Evolutionary conservation across 2,797 vertebrate genomes (phyloP).

Genomic region (Antennarius maculatus): DNA sequence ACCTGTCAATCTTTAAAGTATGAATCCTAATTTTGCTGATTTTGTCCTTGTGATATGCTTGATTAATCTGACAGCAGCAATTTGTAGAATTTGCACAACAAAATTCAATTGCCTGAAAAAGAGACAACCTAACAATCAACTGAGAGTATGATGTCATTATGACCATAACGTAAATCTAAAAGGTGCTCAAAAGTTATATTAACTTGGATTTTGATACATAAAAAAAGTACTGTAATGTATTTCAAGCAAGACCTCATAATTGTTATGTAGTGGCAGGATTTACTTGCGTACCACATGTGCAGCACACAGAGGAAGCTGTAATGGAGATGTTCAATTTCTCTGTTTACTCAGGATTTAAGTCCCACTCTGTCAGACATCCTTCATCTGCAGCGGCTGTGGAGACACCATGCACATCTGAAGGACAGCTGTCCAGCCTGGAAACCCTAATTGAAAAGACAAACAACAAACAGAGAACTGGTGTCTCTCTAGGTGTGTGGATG

Average conservation of each 20-base stretch:
- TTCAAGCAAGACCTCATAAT: background rate
- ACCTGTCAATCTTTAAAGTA: background rate
- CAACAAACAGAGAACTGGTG: constrained; percentile 23
- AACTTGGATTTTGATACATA: background rate
- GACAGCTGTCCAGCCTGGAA: constrained; percentile 52
- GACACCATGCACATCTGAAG: constrained; percentile 33
- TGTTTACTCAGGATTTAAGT: constrained; percentile 33
- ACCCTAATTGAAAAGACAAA: constrained; percentile 18
- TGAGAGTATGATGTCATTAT: background rate
- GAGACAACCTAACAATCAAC: too few relatives aligned
- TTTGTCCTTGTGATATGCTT: background rate
- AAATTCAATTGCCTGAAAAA: background rate
- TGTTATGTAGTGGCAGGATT: background rate
- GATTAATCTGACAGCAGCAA: background rate
- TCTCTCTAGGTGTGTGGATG: constrained; percentile 31
- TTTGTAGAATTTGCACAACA: background rate
- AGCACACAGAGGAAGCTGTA: constrained; percentile 17
- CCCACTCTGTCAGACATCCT: constrained; percentile 17
- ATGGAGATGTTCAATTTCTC: constrained; percentile 24
- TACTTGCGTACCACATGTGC: constrained; percentile 1
- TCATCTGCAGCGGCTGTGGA: constrained; percentile 32
- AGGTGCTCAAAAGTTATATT: background rate
- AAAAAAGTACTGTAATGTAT: background rate
- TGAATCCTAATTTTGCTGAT: background rate
- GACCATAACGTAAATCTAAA: background rate